Conservation (phyloP, 2,888 invertebrate genomes). For the Drosophila stalkeri region DNA sequence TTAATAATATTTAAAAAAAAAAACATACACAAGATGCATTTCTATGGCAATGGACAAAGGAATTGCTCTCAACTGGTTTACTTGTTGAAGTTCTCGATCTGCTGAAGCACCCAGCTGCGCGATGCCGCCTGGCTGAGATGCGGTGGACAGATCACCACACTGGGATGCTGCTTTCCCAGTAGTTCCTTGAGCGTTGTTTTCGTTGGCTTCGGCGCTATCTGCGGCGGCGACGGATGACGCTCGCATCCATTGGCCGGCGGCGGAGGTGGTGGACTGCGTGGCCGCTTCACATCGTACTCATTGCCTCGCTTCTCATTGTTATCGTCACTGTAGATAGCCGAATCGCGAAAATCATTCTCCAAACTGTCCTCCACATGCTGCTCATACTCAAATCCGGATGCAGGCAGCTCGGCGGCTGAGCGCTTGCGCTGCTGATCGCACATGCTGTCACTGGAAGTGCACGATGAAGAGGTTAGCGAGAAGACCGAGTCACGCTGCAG, state of each 20-base stretch:
- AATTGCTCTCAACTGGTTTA: conserved; percentile 44
- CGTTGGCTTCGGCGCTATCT: conserved; percentile 73
- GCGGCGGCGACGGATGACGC: conserved; percentile 52
- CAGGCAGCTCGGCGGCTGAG: conserved; percentile 42
- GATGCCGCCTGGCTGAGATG: conserved; percentile 79
- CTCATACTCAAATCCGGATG: conserved; percentile 90
- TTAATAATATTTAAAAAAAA: conserved; percentile 17
- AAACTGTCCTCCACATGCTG: conserved; percentile 90
- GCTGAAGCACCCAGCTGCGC: conserved; percentile 85
- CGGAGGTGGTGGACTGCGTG: conserved; percentile 77
- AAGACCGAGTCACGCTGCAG: conserved; percentile 84
- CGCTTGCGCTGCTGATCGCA: conserved; percentile 76
- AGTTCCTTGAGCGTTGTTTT: conserved; percentile 43
- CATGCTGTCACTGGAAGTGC: conserved; percentile 83
- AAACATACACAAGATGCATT: conserved; percentile 34
- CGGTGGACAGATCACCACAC: conserved; percentile 76
- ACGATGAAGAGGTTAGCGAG: conserved; percentile 83
- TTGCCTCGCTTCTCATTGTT: conserved; percentile 81
- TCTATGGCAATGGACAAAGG: conserved; percentile 55
- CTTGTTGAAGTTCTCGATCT: conserved; percentile 85
- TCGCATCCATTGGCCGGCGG: conserved; percentile 57
- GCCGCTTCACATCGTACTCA: conserved; percentile 63
- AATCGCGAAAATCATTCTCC: conserved; percentile 91
- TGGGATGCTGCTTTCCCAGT: conserved; percentile 45
- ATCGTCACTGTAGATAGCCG: conserved; percentile 92